Evolutionary conservation across 2,888 invertebrate species (phyloP).

Genomic region (Mycogona germanica): DNA sequence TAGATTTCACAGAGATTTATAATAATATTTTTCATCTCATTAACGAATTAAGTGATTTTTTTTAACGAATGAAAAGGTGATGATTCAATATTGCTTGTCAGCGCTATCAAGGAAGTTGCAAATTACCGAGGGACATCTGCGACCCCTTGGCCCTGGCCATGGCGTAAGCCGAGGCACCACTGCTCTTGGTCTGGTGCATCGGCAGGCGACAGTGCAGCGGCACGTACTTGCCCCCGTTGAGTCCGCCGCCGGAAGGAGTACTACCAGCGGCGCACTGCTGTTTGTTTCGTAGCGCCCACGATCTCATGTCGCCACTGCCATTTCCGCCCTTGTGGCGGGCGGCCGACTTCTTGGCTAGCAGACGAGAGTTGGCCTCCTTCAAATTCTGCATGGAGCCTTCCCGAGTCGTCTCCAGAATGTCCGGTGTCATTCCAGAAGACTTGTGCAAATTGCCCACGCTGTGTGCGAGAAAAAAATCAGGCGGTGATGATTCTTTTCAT

Average conservation of each 20-base stretch:
- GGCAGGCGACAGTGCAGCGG: slow-evolving; percentile 1
- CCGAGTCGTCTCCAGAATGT: slow-evolving; percentile 16
- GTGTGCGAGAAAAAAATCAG: slow-evolving; percentile 1
- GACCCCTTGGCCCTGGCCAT: slow-evolving; percentile 4
- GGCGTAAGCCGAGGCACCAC: background rate
- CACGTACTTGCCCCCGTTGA: background rate
- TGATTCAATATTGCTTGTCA: background rate
- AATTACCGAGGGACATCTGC: slow-evolving; percentile 5
- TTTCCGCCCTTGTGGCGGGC: background rate
- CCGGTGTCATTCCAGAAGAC: slow-evolving; percentile 10
- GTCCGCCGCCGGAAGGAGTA: background rate
- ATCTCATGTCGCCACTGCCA: background rate
- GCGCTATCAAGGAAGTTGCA: background rate
- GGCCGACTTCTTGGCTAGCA: background rate
- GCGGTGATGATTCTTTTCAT: too few relatives aligned
- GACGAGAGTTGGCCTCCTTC: background rate
- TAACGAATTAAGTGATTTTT: too few relatives aligned
- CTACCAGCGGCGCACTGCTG: background rate
- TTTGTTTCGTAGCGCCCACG: slow-evolving; percentile 6
- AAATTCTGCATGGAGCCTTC: slow-evolving; percentile 1
- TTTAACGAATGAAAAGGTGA: background rate
- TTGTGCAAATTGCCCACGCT: slow-evolving; percentile 14
- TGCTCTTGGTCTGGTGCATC: background rate
- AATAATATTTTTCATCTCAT: background rate
- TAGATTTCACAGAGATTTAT: background rate